phyloP scores from a whole-genome alignment of 2,888 invertebrate genomes.

The Autographa pulchrina region DNA sequence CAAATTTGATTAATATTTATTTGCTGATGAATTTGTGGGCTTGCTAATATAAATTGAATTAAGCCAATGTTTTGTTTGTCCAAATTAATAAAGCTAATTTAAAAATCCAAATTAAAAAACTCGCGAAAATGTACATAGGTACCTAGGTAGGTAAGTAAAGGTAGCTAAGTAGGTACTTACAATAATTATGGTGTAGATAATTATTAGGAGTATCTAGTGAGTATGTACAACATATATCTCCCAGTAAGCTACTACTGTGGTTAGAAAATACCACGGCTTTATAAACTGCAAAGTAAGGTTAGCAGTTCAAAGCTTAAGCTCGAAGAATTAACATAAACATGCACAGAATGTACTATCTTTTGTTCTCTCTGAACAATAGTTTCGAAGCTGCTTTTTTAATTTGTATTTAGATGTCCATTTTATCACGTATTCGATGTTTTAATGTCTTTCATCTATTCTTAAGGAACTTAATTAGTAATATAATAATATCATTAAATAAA shows the following conservation, averaged over 20 bases:
- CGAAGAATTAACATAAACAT: slow-evolving; percentile 47
- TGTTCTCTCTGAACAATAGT: slow-evolving; percentile 13
- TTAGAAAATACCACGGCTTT: slow-evolving; percentile 38
- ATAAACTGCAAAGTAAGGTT: slow-evolving; percentile 47
- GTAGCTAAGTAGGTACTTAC: not conserved
- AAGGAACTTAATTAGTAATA: no score
- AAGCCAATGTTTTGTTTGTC: no score
- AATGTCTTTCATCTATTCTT: not conserved
- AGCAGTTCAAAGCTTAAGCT: slow-evolving; percentile 47
- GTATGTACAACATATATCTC: not conserved
- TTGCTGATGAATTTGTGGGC: slow-evolving; percentile 9
- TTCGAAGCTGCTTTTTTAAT: not conserved
- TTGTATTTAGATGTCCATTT: not conserved
- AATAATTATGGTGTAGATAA: no score
- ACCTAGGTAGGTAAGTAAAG: no score
- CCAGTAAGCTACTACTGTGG: slow-evolving; percentile 23
- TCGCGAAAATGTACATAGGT: not conserved
- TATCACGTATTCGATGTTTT: not conserved
- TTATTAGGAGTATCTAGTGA: no score
- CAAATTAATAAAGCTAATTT: no score
- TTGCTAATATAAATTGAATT: no score
- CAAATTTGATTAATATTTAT: slow-evolving; percentile 26
- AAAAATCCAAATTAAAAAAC: no score
- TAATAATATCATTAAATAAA: no score
- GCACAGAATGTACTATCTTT: slow-evolving; percentile 32